Evolutionary conservation across 1,140 invertebrate genomes (phyloP), one percentile per base, ranked within the genome.

Genomic region (Heliconius congener): DNA sequence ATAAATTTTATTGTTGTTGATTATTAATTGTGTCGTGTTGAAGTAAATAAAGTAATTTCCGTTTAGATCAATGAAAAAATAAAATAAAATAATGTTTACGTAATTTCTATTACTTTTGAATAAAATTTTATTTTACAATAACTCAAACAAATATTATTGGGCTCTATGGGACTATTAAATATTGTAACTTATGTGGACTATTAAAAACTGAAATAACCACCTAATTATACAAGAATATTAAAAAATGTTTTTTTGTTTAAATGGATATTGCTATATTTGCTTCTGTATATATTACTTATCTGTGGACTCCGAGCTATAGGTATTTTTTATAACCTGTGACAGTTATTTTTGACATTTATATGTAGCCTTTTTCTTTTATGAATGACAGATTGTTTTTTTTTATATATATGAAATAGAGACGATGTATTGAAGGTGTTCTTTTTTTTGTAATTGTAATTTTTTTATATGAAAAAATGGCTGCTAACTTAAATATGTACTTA

Each of bases 401-500:
- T 66, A n/a, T 66, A 30, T 66, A 66, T 66, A 66, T 30, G 60
- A 27, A 30, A 66, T 66, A 16, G 27, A 66, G 27, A 66, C 13
- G 60, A 30, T 30, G 11, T n/a, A 57, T 66, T 66, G 60, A 66
- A 13, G 27, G 27, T 66, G 60, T 13, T 30, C 11, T 30, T 66
- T 27, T 30, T 77, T 71, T 77, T 77, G 60, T 77, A 66, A 71
- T 52, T 50, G 55, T 52, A 70, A 50, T 57, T 57, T 57, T 57
- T 57, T n/a, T 57, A 57, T 66, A 60, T 60, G 55, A 60, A 60
- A 60, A 81, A 73, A 81, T 84, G 91, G 91, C 90, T 89, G 90
- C 91, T 92, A 89, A 89, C 89, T 92, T 92, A 92, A 87, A 83
- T 79, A 83, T 78, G 92, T 93, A 93, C 91, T 93, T 93, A 93